Percentiles rank a stretch among this genome's conserved stretches.
Conservation (phyloP, 1,140 invertebrate genomes). For the Anoplolepis gracilipes region DNA sequence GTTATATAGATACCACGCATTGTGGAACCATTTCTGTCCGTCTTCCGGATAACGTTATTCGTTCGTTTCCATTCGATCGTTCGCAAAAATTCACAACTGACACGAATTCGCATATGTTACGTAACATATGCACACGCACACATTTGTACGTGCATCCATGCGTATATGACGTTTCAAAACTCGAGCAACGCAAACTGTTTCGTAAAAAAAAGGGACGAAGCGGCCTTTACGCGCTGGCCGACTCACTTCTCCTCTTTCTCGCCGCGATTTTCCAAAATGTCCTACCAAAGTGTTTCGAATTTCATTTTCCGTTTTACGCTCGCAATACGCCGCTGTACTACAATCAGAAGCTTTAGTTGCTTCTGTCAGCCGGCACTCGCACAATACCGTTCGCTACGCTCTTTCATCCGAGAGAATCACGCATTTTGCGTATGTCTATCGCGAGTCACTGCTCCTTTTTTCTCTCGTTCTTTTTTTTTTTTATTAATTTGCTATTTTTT, state of each 20-base stretch:
- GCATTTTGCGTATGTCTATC: constrained; percentile 69
- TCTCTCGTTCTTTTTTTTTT: constrained; percentile 30
- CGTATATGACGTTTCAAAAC: constrained; percentile 13
- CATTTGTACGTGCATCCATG: too few relatives aligned
- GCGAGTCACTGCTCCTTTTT: constrained; percentile 44
- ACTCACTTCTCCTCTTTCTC: constrained; percentile 42
- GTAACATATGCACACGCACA: constrained; percentile 1
- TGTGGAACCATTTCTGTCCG: background rate
- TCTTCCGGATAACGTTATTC: constrained; percentile 21
- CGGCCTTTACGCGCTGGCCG: constrained; percentile 33
- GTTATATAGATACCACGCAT: constrained; percentile 7
- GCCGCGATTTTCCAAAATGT: constrained; percentile 34
- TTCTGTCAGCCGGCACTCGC: constrained; percentile 71
- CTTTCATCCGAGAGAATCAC: constrained; percentile 69
- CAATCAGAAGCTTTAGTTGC: constrained; percentile 69
- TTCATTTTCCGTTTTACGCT: constrained; percentile 71
- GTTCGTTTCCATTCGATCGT: constrained; percentile 30
- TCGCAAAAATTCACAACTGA: background rate
- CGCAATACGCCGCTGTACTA: constrained; percentile 53
- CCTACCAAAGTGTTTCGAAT: constrained; percentile 54
- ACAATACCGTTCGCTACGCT: constrained; percentile 65
- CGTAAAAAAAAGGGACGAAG: constrained; percentile 10
- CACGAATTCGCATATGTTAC: background rate
- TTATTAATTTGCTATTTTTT: constrained; percentile 43
- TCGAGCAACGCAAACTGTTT: constrained; percentile 27